phyloP scores from a whole-genome alignment of 2,888 invertebrate species.

The Julus scanicus region DNA sequence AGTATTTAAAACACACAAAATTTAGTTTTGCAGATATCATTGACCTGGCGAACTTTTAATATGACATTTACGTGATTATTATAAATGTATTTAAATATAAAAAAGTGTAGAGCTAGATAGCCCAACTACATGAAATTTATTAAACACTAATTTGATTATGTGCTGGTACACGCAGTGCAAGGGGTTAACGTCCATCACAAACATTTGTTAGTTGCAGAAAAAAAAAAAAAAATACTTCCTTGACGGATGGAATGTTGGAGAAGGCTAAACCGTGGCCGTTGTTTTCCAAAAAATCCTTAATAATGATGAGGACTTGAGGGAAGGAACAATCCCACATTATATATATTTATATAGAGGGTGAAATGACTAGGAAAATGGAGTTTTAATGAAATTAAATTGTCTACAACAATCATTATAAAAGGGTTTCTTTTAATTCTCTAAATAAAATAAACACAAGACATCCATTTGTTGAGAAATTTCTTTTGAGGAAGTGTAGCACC shows the following conservation, averaged over 20 bases:
- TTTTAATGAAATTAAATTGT: neutral
- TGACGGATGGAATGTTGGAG: conserved; percentile 10
- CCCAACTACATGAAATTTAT: neutral
- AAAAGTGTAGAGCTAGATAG: no score
- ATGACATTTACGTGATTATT: no score
- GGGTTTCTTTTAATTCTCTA: neutral
- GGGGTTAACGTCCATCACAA: conserved; percentile 35
- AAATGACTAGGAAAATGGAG: neutral
- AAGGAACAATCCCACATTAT: neutral
- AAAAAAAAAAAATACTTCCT: neutral
- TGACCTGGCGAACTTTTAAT: no score
- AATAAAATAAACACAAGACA: neutral
- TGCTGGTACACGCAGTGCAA: neutral
- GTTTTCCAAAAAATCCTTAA: neutral
- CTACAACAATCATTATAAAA: neutral
- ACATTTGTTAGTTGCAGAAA: neutral
- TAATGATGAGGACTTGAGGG: conserved; percentile 31
- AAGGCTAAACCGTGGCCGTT: neutral
- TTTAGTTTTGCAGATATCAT: no score
- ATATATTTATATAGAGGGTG: conserved; percentile 17
- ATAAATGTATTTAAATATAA: no score
- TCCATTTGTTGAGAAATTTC: neutral
- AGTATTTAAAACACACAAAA: no score
- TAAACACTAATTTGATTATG: neutral
- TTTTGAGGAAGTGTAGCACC: neutral